A percentile compares a stretch with the other conserved stretches of the same genome.
These are phyloP conservation scores for Ctena decussata DNA, from an alignment of 2,888 invertebrate genomes.

Conservation along the genomic window DNA sequence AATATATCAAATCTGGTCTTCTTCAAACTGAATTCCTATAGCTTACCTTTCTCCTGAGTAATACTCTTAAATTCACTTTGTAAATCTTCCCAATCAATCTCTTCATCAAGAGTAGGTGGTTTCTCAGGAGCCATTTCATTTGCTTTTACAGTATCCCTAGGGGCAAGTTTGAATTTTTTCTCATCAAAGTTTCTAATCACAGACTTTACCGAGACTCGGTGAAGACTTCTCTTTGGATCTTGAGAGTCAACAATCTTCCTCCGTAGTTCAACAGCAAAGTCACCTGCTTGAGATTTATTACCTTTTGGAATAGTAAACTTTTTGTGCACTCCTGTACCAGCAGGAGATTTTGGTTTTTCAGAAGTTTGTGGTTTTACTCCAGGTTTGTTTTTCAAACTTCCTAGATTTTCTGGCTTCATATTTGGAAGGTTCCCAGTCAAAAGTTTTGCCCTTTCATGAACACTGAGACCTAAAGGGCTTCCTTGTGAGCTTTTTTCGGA, in stretches of 20 bases:
- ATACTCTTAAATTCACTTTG: slow-evolving; percentile 26
- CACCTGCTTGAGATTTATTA: not conserved
- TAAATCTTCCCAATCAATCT: slow-evolving; percentile 37
- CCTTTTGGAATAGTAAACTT: not conserved
- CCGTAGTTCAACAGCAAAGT: slow-evolving; percentile 13
- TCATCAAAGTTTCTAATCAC: slow-evolving; percentile 20
- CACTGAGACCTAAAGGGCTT: slow-evolving; percentile 1
- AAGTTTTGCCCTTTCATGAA: not conserved
- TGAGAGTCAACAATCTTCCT: not conserved
- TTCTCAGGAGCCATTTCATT: slow-evolving; percentile 27
- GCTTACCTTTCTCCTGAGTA: slow-evolving; percentile 18
- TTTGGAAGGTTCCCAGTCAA: not conserved
- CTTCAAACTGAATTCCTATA: no score
- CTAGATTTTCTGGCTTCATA: not conserved
- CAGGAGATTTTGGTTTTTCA: not conserved
- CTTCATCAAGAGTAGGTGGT: slow-evolving; percentile 39
- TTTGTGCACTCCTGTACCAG: not conserved
- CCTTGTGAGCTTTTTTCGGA: not conserved
- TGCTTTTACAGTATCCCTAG: slow-evolving; percentile 12
- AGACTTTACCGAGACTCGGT: slow-evolving; percentile 9
- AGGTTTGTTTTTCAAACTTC: not conserved
- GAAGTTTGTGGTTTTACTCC: not conserved
- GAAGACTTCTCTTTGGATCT: not conserved
- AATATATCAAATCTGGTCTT: no score
- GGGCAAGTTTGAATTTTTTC: not conserved